Percentiles rank a stretch among this genome's conserved stretches.
These are phyloP conservation scores for Tiphia femorata DNA, from an alignment of 2,888 invertebrate genomes.

Conservation along the genomic window DNA sequence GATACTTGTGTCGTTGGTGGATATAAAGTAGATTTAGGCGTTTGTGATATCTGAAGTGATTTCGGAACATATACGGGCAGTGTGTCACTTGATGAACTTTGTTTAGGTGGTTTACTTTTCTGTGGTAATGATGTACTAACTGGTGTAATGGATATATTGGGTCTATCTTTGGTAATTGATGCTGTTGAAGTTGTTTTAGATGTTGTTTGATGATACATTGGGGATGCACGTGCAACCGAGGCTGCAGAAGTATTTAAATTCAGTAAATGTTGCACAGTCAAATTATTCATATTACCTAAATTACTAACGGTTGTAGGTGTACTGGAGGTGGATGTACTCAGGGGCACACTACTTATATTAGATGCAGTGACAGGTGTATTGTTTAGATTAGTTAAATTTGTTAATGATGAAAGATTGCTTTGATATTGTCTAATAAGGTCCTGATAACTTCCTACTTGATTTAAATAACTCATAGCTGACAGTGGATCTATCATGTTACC, in stretches of 20 bases:
- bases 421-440: conserved; percentile 61
- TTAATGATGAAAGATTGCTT: conserved; percentile 52
- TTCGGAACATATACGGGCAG: conserved; percentile 46
- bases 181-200: conserved; percentile 54
- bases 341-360: conserved; percentile 41
- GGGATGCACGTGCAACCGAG: conserved; percentile 36
- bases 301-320: conserved; percentile 36
- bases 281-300: conserved; percentile 41
- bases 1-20: conserved; percentile 53
- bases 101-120: conserved; percentile 43
- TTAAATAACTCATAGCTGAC: conserved; percentile 58
- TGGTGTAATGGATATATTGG: conserved; percentile 70
- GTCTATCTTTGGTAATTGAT: conserved; percentile 67
- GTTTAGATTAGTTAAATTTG: conserved; percentile 45
- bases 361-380: conserved; percentile 39
- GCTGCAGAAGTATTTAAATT: conserved; percentile 48
- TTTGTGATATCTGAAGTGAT: conserved; percentile 38
- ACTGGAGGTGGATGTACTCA: conserved; percentile 35
- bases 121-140: conserved; percentile 40
- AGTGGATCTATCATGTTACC: conserved; percentile 56
- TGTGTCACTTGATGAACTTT: conserved; percentile 34
- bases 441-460: conserved; percentile 58
- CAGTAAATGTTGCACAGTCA: conserved; percentile 52
- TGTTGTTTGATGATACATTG: conserved; percentile 52
- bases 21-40: conserved; percentile 35